Conservation (phyloP, 2,113 vertebrate species). For the Gymnarchus niloticus region DNA sequence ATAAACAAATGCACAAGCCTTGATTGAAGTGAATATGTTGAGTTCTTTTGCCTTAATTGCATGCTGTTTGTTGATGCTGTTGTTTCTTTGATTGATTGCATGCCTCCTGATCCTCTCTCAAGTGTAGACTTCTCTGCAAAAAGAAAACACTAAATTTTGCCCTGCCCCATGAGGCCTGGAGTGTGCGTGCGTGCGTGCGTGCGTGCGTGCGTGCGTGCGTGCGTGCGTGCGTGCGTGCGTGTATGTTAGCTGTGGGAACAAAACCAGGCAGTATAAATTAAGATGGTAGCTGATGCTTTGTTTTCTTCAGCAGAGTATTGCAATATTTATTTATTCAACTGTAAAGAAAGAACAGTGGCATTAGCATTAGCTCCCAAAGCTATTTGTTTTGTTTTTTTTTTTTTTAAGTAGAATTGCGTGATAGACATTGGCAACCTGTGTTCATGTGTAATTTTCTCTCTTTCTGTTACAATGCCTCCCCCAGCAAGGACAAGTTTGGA, state of each 20-base stretch:
- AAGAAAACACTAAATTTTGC: background rate
- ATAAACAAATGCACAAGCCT: background rate
- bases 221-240: background rate
- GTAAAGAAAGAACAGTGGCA: background rate
- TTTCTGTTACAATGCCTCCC: slow-evolving; percentile 81
- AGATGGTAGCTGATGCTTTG: background rate
- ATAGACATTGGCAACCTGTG: slow-evolving; percentile 63
- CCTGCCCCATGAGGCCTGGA: background rate
- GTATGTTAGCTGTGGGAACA: slow-evolving; percentile 27
- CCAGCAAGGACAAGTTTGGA: slow-evolving; percentile 99
- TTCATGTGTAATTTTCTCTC: slow-evolving; percentile 74
- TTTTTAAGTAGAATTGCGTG: slow-evolving; percentile 38
- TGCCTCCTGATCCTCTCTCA: slow-evolving; percentile 22
- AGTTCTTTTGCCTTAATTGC: slow-evolving; percentile 21
- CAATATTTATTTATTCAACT: background rate
- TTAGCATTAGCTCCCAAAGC: slow-evolving; percentile 49
- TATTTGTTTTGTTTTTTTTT: slow-evolving; percentile 50
- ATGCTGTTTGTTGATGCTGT: slow-evolving; percentile 17
- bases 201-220: background rate
- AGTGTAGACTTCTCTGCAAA: slow-evolving; percentile 17
- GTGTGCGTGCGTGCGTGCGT: background rate
- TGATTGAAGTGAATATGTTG: slow-evolving; percentile 12
- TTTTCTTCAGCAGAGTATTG: background rate
- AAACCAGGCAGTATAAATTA: background rate
- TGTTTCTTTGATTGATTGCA: slow-evolving; percentile 29